Percentiles rank a stretch among this genome's conserved stretches.
Conservation (phyloP, 2,113 vertebrate species). For the Psittacus erithacus region DNA sequence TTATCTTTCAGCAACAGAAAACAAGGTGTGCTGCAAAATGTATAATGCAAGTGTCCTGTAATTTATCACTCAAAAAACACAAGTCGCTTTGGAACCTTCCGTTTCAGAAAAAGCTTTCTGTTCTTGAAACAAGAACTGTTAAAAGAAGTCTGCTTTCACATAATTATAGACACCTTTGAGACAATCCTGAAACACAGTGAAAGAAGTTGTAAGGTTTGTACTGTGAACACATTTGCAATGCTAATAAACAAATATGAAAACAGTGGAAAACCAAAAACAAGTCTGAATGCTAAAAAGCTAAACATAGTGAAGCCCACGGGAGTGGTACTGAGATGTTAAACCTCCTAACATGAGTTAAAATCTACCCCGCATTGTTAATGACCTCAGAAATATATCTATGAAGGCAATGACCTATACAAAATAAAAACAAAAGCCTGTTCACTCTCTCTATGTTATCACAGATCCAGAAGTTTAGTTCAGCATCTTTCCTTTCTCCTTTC, state of each 20-base stretch:
- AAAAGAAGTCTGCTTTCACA: slow-evolving; percentile 9
- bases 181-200: background rate
- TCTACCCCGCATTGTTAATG: background rate
- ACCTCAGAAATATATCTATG: background rate
- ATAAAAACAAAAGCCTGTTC: background rate
- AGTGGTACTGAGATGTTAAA: background rate
- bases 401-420: background rate
- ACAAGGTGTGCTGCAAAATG: background rate
- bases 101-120: background rate
- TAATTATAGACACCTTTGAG: slow-evolving; percentile 21
- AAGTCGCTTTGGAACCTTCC: slow-evolving; percentile 27
- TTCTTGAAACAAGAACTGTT: background rate
- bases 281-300: background rate
- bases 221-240: background rate
- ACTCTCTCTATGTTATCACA: background rate
- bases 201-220: background rate
- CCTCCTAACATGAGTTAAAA: background rate
- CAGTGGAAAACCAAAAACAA: background rate
- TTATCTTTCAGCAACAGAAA: slow-evolving; percentile 31
- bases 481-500: background rate
- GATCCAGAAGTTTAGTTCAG: background rate
- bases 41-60: background rate
- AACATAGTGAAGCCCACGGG: background rate
- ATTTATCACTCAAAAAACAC: slow-evolving; percentile 25
- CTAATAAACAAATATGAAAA: background rate